These are phyloP conservation scores for Tolypeutes matacus DNA, from an alignment of 2,797 vertebrate species.

Conservation along the genomic window DNA sequence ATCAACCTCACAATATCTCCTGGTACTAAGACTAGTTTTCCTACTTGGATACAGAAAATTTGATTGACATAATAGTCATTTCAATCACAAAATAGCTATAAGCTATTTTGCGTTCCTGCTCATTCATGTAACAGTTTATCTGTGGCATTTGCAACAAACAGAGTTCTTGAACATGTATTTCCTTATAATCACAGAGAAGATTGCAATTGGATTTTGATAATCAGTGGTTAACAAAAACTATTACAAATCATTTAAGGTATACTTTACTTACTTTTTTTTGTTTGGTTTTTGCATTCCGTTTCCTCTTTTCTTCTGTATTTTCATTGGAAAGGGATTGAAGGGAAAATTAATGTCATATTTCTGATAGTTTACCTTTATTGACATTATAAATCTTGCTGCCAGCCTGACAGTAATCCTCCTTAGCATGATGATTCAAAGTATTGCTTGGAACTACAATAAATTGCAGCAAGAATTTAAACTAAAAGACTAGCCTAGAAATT, in stretches of 20 bases:
- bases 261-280: constrained; percentile 18
- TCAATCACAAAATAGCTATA: constrained; percentile 35
- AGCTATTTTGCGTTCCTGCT: constrained; percentile 20
- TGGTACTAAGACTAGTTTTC: background rate
- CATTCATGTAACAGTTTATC: constrained; percentile 7
- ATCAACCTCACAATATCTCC: background rate
- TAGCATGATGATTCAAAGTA: constrained; percentile 29
- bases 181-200: constrained; percentile 33
- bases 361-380: background rate
- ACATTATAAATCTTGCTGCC: background rate
- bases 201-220: constrained; percentile 46
- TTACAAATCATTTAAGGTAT: constrained; percentile 2
- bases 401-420: constrained; percentile 38
- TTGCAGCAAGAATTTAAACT: background rate
- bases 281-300: background rate
- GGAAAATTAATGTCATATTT: background rate
- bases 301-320: constrained; percentile 22
- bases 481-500: background rate
- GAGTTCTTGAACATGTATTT: background rate
- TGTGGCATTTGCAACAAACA: constrained; percentile 25
- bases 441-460: constrained; percentile 26
- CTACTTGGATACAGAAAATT: constrained; percentile 17
- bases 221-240: constrained; percentile 51
- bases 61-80: constrained; percentile 55
- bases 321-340: constrained; percentile 29